phyloP scores from a whole-genome alignment of 2,888 invertebrate species.

The Serrognathus titanus region DNA sequence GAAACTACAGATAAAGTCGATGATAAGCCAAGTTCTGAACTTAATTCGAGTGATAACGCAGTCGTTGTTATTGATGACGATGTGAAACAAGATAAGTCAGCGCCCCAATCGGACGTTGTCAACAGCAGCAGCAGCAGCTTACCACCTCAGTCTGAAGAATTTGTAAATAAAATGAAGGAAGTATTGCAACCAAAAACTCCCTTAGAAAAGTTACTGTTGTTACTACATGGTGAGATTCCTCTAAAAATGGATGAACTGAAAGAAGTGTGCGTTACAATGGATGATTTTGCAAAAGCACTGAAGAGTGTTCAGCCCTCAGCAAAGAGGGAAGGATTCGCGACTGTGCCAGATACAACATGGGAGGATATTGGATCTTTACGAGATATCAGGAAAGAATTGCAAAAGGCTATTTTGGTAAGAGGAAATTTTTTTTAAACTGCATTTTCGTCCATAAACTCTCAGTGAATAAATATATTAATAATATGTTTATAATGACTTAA shows the following conservation, averaged over 20 bases:
- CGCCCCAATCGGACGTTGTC: neutral
- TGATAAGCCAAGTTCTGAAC: constrained; percentile 11
- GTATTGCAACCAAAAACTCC: constrained; percentile 29
- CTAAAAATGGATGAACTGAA: constrained; percentile 61
- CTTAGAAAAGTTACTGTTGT: constrained; percentile 59
- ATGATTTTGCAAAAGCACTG: constrained; percentile 75
- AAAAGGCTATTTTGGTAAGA: constrained; percentile 78
- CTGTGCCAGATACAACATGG: constrained; percentile 97
- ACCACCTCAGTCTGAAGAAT: constrained; percentile 3
- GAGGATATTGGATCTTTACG: constrained; percentile 90
- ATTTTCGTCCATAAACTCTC: neutral
- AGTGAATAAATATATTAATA: neutral
- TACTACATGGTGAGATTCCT: constrained; percentile 63
- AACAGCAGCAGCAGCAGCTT: constrained; percentile 22
- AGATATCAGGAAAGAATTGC: constrained; percentile 84
- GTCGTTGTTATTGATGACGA: constrained; percentile 30
- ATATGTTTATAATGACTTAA: neutral
- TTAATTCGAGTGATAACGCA: constrained; percentile 12
- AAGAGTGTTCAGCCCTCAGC: constrained; percentile 87
- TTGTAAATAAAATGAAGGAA: neutral
- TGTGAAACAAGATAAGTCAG: constrained; percentile 15
- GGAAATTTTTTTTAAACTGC: constrained; percentile 4
- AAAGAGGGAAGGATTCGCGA: constrained; percentile 95
- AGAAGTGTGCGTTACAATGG: constrained; percentile 65
- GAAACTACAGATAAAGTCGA: constrained; percentile 44